A percentile compares a stretch with the other conserved stretches of the same genome.
These are phyloP conservation scores for Bradynema listronoti DNA, from an alignment of 1,140 invertebrate genomes.

Conservation along the genomic window DNA sequence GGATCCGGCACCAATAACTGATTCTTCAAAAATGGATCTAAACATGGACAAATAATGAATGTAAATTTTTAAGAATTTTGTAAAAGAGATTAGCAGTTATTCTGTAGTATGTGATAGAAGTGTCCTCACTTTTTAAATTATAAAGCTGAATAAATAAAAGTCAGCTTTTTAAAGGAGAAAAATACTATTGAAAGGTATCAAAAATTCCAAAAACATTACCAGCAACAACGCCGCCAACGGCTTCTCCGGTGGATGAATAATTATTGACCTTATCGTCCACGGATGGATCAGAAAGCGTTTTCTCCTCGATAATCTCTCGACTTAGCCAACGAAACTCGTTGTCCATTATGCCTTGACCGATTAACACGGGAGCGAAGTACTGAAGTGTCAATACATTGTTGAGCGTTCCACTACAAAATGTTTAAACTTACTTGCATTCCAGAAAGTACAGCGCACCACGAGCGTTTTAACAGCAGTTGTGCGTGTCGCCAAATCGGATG, in stretches of 20 bases:
- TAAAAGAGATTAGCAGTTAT: too few species aligned
- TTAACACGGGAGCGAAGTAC: slow-evolving; percentile 68
- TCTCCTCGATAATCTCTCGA: slow-evolving; percentile 54
- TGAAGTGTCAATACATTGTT: slow-evolving; percentile 66
- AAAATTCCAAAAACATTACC: too few species aligned
- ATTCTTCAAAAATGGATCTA: background rate
- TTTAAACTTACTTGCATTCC: slow-evolving; percentile 68
- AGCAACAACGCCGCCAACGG: slow-evolving; percentile 74
- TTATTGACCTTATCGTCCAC: slow-evolving; percentile 42
- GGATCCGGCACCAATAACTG: background rate
- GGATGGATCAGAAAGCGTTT: slow-evolving; percentile 19
- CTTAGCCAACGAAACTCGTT: slow-evolving; percentile 87
- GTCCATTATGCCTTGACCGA: slow-evolving; percentile 23
- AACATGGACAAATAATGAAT: too few species aligned
- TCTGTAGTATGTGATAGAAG: too few species aligned
- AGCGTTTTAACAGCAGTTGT: slow-evolving; percentile 81
- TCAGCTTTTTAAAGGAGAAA: too few species aligned
- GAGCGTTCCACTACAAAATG: slow-evolving; percentile 62
- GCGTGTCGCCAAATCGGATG: slow-evolving; percentile 81
- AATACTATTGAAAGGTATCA: too few species aligned
- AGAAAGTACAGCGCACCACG: slow-evolving; percentile 85
- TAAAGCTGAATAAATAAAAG: too few species aligned
- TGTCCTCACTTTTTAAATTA: too few species aligned
- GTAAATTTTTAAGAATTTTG: too few species aligned
- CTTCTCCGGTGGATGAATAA: slow-evolving; percentile 68